Percentiles rank a stretch among this genome's conserved stretches.
phyloP scores from a whole-genome alignment of 2,797 vertebrate genomes.

The Argyrosomus regius region DNA sequence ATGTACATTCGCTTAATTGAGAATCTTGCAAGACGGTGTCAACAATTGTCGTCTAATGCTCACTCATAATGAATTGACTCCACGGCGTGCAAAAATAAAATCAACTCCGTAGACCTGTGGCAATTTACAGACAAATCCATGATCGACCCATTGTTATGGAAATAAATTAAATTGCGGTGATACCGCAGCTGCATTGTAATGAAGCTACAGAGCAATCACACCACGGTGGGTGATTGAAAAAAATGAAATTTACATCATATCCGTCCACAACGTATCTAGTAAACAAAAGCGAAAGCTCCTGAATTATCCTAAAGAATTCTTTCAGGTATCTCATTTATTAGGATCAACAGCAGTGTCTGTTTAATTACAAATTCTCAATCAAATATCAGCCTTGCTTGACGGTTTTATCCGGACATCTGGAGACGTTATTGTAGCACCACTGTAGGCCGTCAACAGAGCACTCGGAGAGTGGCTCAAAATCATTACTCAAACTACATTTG shows the following conservation, averaged over 20 bases:
- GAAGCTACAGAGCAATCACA: conserved; percentile 54
- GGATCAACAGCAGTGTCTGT: conserved; percentile 8
- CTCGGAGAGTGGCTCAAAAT: conserved; percentile 45
- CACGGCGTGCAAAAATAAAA: conserved; percentile 61
- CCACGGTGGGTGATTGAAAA: conserved; percentile 44
- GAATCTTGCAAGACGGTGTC: conserved; percentile 62
- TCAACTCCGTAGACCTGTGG: conserved; percentile 59
- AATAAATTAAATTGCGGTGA: conserved; percentile 72
- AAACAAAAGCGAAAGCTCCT: conserved; percentile 55
- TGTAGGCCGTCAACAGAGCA: conserved; percentile 49
- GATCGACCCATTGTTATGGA: conserved; percentile 68
- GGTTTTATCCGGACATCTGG: conserved; percentile 65
- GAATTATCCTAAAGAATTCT: background rate
- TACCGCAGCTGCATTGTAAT: conserved; percentile 61
- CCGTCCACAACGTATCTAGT: conserved; percentile 40
- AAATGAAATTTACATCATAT: conserved; percentile 44
- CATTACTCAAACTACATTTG: conserved; percentile 64
- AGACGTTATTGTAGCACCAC: conserved; percentile 35
- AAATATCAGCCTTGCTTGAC: conserved; percentile 39
- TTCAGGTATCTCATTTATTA: conserved; percentile 47
- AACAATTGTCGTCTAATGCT: conserved; percentile 69
- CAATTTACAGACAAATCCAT: conserved; percentile 68
- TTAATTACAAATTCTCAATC: conserved; percentile 54
- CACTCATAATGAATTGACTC: conserved; percentile 67
- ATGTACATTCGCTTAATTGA: conserved; percentile 69